Base-by-base conservation (phyloP, 2,113 vertebrate species). In the Nansenia antarctica region DNA sequence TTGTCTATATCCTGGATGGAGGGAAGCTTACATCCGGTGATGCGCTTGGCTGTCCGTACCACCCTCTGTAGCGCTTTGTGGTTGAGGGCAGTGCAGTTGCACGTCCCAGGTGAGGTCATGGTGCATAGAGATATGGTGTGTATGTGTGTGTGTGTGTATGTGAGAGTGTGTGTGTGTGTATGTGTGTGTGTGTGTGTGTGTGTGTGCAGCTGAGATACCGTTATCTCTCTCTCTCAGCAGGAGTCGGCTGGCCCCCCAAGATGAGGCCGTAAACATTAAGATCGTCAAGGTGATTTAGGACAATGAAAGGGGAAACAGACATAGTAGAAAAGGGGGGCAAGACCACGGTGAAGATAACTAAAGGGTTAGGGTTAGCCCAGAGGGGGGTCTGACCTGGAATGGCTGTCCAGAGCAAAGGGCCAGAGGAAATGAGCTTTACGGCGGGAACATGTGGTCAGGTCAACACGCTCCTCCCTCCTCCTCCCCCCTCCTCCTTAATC, bases 371-470 rank as follows among this genome's bases (percentile, higher is more conserved):
- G 14, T 31, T 18, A 22, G 12, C 30, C 35, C 34, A 26, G 22
- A 27, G 35, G 27, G 37, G 1, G 63, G 47, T 77, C 34, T 85
- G 86, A 82, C 83, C 78, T 84, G 83, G 65, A 75, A 74, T 82
- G 70, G 53, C 72, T 78, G 81, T 75, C 76, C 79, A 64, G 49
- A 83, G 83, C 78, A 72, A 6, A 27, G 55, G 69, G 78, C 83
- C 81, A 77, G 64, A 85, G 83, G 82, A 85, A 84, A 78, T 64
- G 80, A 84, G 78, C 89, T 81, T 86, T 81, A 86, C 70, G 88
- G 80, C 82, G 70, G 86, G 80, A 94, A 85, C 92, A 92, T 91
- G 88, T 90, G 92, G 87, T 87, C 74, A 59, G 88, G 87, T 92
- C 92, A 94, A 90, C 81, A 86, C 79, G 55, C 64, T 88, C 90